phyloP scores from a whole-genome alignment of 2,888 invertebrate species.

The Watsonalla binaria region DNA sequence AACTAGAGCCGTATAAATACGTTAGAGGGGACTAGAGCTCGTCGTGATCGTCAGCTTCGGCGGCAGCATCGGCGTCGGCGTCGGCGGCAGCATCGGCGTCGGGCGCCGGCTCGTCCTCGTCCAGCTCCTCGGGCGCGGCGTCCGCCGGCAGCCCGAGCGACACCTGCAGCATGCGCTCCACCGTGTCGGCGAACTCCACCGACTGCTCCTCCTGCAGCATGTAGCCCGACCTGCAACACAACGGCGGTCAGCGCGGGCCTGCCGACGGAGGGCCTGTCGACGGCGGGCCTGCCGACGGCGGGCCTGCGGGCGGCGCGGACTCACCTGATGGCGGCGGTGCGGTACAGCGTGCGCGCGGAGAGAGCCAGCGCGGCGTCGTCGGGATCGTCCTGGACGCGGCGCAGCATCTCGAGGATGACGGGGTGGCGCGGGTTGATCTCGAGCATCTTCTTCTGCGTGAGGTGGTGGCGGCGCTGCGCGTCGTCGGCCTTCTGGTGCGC shows the following conservation, averaged over 20 bases:
- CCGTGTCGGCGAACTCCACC: slow-evolving; percentile 91
- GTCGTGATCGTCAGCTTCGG: slow-evolving; percentile 40
- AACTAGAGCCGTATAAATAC: background rate
- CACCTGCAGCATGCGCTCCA: slow-evolving; percentile 93
- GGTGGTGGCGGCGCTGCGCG: slow-evolving; percentile 91
- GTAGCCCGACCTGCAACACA: slow-evolving; percentile 86
- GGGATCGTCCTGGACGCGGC: slow-evolving; percentile 87
- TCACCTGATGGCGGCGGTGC: slow-evolving; percentile 88
- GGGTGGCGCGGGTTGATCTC: slow-evolving; percentile 99
- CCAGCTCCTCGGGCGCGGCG: slow-evolving; percentile 68
- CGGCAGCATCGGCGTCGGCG: slow-evolving; percentile 16
- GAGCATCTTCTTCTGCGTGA: slow-evolving; percentile 96
- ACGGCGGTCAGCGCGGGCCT: slow-evolving; percentile 3
- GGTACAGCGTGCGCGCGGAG: slow-evolving; percentile 93
- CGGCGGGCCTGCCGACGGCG: background rate
- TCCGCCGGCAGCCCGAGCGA: slow-evolving; percentile 87
- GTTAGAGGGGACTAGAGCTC: slow-evolving; percentile 37
- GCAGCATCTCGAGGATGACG: slow-evolving; percentile 91
- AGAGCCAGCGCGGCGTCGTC: slow-evolving; percentile 88
- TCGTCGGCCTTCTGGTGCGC: slow-evolving; percentile 97
- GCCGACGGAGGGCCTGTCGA: background rate
- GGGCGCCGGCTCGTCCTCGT: slow-evolving; percentile 23
- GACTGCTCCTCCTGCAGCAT: slow-evolving; percentile 82
- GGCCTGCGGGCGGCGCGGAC: slow-evolving; percentile 7
- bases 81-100: slow-evolving; percentile 17